Evolutionary conservation across 2,888 invertebrate genomes (phyloP), one percentile per base, ranked within the genome.

Genomic region (Andricus quercusramuli): DNA sequence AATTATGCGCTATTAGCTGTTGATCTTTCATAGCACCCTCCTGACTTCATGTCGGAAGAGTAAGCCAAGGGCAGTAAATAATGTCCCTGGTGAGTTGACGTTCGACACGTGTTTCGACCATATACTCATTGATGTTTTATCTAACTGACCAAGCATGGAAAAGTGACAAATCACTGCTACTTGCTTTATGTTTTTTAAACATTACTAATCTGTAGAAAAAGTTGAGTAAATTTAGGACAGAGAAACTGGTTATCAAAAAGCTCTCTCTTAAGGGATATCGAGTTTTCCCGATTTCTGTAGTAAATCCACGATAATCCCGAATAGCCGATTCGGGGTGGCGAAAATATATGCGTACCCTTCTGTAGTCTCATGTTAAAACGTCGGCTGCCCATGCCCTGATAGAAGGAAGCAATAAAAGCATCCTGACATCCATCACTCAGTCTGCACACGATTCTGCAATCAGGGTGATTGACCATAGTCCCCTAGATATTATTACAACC

Each of bases 341-440:
- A 56, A 59, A 74, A 74, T 74, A 56, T 74, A 74, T 74, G 56
- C 56, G 74, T 56, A 20, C 51, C 51, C 74, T 59, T 74, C 51
- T 59, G 56, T 74, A 37, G n/a, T 74, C 74, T 74, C 37, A 51
- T 56, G 74, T 74, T 74, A 74, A 74, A 74, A 74, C 74, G 74
- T 32, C 56, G 56, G 74, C 56, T 74, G 74, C 59, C 74, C 74
- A 56, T n/a, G n/a, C 37, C 32, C 74, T 56, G 74, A 37, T 74
- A 74, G 37, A 74, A 56, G 74, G 56, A 74, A 74, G 74, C 74
- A 74, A 56, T 74, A 74, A 56, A 74, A 74, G 51, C 56, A 56
- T 74, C 51, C 56, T 74, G 56, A 56, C 74, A 74, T 74, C 74
- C 74, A 74, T 74, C 74, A 74, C 56, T 74, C 74, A n/a, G 56